Evolutionary conservation across 2,797 vertebrate genomes (phyloP), one percentile per base, ranked within the genome.

Genomic region (Prunella strophiata): DNA sequence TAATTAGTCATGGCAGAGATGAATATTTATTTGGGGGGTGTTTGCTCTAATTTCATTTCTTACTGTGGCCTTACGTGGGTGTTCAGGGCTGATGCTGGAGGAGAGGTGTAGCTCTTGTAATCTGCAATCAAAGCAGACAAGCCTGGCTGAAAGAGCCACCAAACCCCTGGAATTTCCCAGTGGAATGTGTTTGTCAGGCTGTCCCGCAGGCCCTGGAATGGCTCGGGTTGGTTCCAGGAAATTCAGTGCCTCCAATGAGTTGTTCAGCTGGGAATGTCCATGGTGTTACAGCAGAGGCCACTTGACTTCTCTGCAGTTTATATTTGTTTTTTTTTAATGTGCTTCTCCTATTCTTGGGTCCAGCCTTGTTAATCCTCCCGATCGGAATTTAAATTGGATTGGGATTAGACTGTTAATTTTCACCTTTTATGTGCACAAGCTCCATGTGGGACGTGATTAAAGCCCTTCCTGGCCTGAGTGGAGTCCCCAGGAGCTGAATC

Each of bases 1-100:
- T 97, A 97, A 97, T 97, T 96, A 97, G 96, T 87, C 93, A 59
- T 36, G 79, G 85, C 94, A 93, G 93, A 93, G 96, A 92, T 95
- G 94, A 96, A 89, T 94, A 78, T 86, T 97, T 96, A 94, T 94
- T 96, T 97, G 89, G 94, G 79, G 78, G 88, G 21, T 76, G 71
- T 88, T 97, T 94, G 88, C 12, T 83, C 20, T 48, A 2, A 62
- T 88, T 94, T 84, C 38, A 40, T 21, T 93, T 30, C 63, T 85
- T 7, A 1, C 21, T 12, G 8, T 16, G 78, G 42, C 51, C 18
- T 74, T 61, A 2, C 7, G 1, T 8, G 10, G 20, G 13, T 88
- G 55, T 13, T 63, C 2, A 15, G 34, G 58, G 42, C 62, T 65
- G 72, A 26, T 51, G 30, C 71, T 71, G 62, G 45, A 73, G 68